Base-by-base conservation (phyloP, 2,888 invertebrate genomes). In the Aporophyla nigra region DNA sequence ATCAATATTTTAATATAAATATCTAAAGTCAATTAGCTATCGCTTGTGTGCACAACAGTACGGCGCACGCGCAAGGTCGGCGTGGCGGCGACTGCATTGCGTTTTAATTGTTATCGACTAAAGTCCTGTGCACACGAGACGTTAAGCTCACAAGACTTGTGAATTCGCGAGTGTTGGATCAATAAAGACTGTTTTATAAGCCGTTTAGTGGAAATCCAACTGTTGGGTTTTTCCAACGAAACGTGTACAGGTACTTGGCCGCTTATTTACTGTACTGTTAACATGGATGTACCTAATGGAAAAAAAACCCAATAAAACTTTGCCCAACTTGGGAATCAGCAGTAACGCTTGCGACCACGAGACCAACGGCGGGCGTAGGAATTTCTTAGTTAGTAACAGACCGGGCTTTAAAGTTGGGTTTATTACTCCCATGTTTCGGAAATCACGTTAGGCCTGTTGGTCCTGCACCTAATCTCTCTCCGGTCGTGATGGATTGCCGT, bases 31-130 rank as follows among this genome's bases (percentile, higher is more conserved):
- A 70, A 71, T 51, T 54, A 61, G 49, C 4, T 49, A 62, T 61
- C 46, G 27, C 54, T 86, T 83, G n/a, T 80, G 77, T 75, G 61
- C n/a, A 68, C 67, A 73, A 58, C 46, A 54, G 77, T 84, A 82
- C 78, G 62, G 66, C 76, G 74, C 74, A 78, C 78, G 75, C 80
- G 84, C 89, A 88, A 86, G 86, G 88, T 84, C 83, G 87, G 71
- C 76, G 51, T 16, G 56, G 51, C 70, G 46, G 76, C 56, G 68
- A 74, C 86, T 80, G 85, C 89, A 90, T 89, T 86, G 82, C 86
- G 82, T 83, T 86, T 86, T 91, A 91, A 91, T 91, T 91, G 86
- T 86, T 86, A 89, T 87, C 78, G 86, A 83, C 71, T 81, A 80
- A 83, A 76, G 80, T 54, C 12, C 16, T 49, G 53, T 21, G n/a